Conservation (phyloP, 2,797 vertebrate species). For the Xenentodon cancila region DNA sequence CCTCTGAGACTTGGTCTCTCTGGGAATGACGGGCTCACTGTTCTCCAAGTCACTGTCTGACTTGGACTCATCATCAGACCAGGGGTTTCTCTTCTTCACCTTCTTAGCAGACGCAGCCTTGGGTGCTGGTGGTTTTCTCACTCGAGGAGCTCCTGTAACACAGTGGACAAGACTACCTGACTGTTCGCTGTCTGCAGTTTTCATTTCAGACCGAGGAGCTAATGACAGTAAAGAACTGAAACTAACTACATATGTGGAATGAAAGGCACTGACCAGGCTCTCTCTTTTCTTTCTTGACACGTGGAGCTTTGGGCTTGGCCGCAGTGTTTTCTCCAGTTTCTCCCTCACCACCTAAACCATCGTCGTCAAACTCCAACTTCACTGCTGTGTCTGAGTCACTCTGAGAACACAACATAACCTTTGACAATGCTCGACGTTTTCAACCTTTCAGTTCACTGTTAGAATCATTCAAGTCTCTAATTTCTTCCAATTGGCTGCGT, state of each 20-base stretch:
- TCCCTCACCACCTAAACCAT: conserved; percentile 80
- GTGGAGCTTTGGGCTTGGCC: conserved; percentile 82
- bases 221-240: no score
- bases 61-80: conserved; percentile 95
- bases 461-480: no score
- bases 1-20: conserved; percentile 93
- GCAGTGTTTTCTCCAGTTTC: conserved; percentile 82
- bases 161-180: conserved; percentile 8
- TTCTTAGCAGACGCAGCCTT: conserved; percentile 87
- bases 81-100: conserved; percentile 96
- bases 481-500: no score
- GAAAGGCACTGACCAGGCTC: conserved; percentile 85
- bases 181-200: background rate
- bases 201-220: no score
- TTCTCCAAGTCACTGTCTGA: conserved; percentile 94
- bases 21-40: conserved; percentile 88
- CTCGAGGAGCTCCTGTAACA: conserved; percentile 79
- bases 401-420: conserved; percentile 63
- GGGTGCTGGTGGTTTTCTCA: conserved; percentile 85
- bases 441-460: background rate
- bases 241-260: background rate
- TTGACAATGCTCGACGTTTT: background rate
- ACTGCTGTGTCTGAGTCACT: conserved; percentile 86
- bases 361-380: conserved; percentile 94
- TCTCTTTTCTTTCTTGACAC: conserved; percentile 92